Conservation (phyloP, 2,888 invertebrate species). For the Acleris laterana region DNA sequence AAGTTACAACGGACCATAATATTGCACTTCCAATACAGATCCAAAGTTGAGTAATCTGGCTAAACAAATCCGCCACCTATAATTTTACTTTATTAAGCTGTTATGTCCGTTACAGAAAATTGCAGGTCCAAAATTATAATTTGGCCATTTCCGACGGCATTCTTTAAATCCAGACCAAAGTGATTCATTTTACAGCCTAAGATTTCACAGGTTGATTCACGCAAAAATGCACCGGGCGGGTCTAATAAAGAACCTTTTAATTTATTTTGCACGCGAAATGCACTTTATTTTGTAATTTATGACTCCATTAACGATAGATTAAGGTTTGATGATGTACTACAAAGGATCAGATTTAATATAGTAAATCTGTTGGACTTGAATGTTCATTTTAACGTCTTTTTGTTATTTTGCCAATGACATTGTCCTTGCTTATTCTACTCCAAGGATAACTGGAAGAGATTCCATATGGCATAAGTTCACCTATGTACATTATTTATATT, state of each 20-base stretch:
- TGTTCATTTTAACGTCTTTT: neutral
- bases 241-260: conserved; percentile 31
- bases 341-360: neutral
- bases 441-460: too few species aligned
- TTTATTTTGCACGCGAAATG: conserved; percentile 25
- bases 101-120: conserved; percentile 32
- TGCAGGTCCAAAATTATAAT: conserved; percentile 17
- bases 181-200: conserved; percentile 51
- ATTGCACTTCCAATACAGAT: neutral
- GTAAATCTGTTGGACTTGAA: neutral
- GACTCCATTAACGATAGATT: conserved; percentile 34
- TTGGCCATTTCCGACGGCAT: conserved; percentile 34
- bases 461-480: too few species aligned
- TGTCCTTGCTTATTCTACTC: too few species aligned
- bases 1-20: neutral
- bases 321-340: conserved; percentile 11
- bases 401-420: too few species aligned
- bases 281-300: conserved; percentile 35
- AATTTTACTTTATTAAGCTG: conserved; percentile 32
- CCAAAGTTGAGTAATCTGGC: conserved; percentile 9
- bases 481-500: too few species aligned
- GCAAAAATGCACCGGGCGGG: conserved; percentile 56
- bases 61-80: conserved; percentile 23
- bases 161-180: conserved; percentile 24
- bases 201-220: conserved; percentile 51